Evolutionary conservation across 1,140 invertebrate species (phyloP).

Genomic region (Scaptomyza pallida): DNA sequence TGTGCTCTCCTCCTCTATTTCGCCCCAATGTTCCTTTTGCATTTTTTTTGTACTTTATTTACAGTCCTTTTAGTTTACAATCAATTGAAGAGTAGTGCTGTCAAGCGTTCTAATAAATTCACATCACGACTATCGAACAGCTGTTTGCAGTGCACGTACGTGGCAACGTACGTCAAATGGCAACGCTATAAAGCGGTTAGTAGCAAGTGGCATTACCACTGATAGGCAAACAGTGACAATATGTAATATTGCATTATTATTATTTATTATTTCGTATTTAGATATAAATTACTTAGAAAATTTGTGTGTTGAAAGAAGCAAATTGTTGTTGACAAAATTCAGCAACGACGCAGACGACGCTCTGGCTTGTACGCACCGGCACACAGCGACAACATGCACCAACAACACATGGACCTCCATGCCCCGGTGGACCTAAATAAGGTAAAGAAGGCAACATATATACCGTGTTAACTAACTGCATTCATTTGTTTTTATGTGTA

Average conservation of each 20-base stretch:
- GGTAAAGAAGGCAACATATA: conserved; percentile 81
- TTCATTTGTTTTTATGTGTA: conserved; percentile 58
- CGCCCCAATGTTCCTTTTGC: conserved; percentile 66
- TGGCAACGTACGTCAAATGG: conserved; percentile 37
- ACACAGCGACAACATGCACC: conserved; percentile 64
- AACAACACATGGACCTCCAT: conserved; percentile 85
- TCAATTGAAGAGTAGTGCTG: conserved; percentile 14
- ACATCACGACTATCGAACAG: conserved; percentile 1
- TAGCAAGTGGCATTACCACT: conserved; percentile 31
- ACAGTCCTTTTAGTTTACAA: conserved; percentile 14
- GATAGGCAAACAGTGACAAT: conserved; percentile 39
- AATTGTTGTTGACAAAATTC: conserved; percentile 56
- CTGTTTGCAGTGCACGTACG: conserved; percentile 1
- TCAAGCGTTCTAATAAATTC: background rate
- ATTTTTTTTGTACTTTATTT: conserved; percentile 16
- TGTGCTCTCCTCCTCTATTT: conserved; percentile 38
- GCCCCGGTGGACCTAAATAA: conserved; percentile 87
- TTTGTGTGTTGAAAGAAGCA: conserved; percentile 31
- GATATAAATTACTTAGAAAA: conserved; percentile 30
- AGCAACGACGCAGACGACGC: conserved; percentile 53
- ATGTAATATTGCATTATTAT: conserved; percentile 49
- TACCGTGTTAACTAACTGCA: background rate
- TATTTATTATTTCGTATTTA: conserved; percentile 43
- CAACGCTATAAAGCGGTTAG: conserved; percentile 9
- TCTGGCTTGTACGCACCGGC: conserved; percentile 50